Conservation (phyloP, 2,888 invertebrate species). For the Pasiphila rectangulata region DNA sequence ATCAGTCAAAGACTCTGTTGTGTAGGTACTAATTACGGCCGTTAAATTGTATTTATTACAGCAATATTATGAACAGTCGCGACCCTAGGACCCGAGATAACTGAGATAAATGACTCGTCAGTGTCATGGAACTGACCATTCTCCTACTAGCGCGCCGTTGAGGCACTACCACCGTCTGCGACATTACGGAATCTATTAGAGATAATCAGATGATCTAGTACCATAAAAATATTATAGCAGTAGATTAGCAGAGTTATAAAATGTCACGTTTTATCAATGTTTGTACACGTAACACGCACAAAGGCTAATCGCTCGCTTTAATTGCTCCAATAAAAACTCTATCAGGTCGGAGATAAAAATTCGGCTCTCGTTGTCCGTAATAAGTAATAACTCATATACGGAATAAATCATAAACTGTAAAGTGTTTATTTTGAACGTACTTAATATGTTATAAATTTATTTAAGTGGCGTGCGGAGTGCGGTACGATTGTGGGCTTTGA, state of each 20-base stretch:
- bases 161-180: conserved; percentile 15
- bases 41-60: conserved; percentile 75
- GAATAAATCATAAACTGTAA: conserved; percentile 79
- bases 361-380: conserved; percentile 63
- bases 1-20: conserved; percentile 76
- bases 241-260: conserved; percentile 56
- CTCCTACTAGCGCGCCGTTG: conserved; percentile 56
- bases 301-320: conserved; percentile 68
- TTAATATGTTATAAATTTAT: conserved; percentile 81
- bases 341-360: conserved; percentile 70
- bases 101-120: conserved; percentile 50
- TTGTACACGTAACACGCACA: conserved; percentile 61
- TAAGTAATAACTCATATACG: conserved; percentile 76
- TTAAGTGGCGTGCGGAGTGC: conserved; percentile 68
- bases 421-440: conserved; percentile 79
- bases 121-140: conserved; percentile 72
- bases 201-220: conserved; percentile 46
- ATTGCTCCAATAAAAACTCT: conserved; percentile 77
- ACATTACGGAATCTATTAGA: conserved; percentile 1
- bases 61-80: conserved; percentile 54
- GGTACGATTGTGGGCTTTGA: conserved; percentile 73
- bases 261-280: conserved; percentile 67
- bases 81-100: conserved; percentile 65
- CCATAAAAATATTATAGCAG: conserved; percentile 50
- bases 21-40: conserved; percentile 68